Evolutionary conservation across 2,113 vertebrate species (phyloP).

Genomic region (Pteruthius melanotis): DNA sequence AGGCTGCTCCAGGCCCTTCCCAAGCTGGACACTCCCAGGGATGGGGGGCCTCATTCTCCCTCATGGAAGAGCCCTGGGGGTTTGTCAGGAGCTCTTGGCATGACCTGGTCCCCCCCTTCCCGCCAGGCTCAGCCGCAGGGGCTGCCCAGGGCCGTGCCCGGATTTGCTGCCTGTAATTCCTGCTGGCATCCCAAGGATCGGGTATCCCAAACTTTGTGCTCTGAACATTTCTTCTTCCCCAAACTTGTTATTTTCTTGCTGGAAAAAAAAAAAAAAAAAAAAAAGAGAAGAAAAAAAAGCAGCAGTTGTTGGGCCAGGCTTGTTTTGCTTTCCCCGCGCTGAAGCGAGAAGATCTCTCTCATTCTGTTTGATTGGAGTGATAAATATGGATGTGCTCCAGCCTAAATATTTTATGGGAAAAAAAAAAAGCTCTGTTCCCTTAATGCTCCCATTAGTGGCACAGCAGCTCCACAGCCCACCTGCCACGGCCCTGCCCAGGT

Average conservation of each 20-base stretch:
- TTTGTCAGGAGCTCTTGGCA: background rate
- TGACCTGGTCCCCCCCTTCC: background rate
- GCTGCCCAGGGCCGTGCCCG: background rate
- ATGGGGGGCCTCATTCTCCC: background rate
- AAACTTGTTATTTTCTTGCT: background rate
- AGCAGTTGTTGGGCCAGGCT: background rate
- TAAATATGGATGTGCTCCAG: background rate
- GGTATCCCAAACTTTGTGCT: background rate
- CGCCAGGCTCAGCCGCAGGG: background rate
- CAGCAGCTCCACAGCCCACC: background rate
- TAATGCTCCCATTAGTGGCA: background rate
- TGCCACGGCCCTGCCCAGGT: background rate
- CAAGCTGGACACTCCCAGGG: accelerated
- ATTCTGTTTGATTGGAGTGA: slow-evolving; percentile 27
- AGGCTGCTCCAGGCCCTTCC: background rate
- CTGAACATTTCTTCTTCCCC: background rate
- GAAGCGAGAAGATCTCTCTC: background rate
- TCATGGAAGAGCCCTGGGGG: too few relatives aligned
- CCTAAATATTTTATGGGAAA: slow-evolving; percentile 9
- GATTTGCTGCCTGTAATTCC: background rate
- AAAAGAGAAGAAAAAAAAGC: too few relatives aligned
- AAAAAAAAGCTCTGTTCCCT: background rate
- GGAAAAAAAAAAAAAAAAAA: too few relatives aligned
- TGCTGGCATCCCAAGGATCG: too few relatives aligned
- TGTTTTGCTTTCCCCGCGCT: background rate